Evolutionary conservation across 2,888 invertebrate species (phyloP).

Genomic region (Pyrgus malvae): DNA sequence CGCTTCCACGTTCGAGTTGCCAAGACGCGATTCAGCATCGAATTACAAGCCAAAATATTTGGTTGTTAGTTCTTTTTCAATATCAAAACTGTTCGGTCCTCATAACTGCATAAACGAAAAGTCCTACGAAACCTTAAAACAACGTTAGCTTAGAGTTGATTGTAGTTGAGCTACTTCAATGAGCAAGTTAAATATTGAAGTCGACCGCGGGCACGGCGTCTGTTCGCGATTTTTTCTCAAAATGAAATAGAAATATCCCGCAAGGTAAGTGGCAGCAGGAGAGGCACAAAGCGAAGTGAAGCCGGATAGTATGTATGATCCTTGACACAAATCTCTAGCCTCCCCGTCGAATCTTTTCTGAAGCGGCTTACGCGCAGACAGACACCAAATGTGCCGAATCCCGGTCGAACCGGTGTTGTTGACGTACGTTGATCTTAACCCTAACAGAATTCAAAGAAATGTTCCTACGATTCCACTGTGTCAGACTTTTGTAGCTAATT

Average conservation of each 20-base stretch:
- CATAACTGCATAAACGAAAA: no score
- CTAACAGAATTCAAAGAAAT: constrained; percentile 2
- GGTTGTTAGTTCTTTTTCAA: no score
- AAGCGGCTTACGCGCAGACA: no score
- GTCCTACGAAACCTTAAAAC: no score
- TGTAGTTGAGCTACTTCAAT: constrained; percentile 6
- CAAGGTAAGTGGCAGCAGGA: constrained; percentile 72
- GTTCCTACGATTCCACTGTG: no score
- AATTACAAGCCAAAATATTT: no score
- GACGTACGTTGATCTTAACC: not conserved
- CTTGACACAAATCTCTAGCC: constrained; percentile 82
- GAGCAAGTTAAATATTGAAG: constrained; percentile 7
- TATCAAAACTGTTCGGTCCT: no score
- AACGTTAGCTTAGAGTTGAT: not conserved
- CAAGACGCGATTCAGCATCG: no score
- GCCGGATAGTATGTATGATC: constrained; percentile 79
- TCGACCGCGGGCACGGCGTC: constrained; percentile 1
- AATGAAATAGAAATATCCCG: constrained; percentile 78
- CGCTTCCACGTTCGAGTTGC: no score
- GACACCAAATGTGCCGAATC: no score
- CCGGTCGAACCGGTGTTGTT: constrained; percentile 33
- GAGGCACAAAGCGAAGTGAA: constrained; percentile 76
- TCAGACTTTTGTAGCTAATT: no score
- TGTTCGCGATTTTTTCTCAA: constrained; percentile 60
- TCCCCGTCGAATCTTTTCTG: constrained; percentile 80